These are phyloP conservation scores for Pachyrhynchus sulphureomaculatus DNA, from an alignment of 1,140 invertebrate genomes.

Conservation along the genomic window DNA sequence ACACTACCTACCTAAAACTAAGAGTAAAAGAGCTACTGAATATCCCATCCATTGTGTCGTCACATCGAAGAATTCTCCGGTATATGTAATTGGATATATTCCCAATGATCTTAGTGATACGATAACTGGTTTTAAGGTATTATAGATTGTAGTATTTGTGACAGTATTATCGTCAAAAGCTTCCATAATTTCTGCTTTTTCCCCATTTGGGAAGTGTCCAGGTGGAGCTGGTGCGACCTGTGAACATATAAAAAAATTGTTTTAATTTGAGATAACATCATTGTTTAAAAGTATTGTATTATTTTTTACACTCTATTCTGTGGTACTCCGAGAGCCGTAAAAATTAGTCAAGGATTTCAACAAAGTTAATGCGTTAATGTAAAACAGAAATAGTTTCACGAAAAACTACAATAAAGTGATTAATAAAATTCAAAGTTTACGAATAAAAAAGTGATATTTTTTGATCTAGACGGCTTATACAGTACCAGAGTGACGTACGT, in stretches of 20 bases:
- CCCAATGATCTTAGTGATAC: slow-evolving; percentile 59
- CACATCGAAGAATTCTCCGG: slow-evolving; percentile 53
- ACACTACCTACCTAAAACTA: slow-evolving; percentile 39
- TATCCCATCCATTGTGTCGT: slow-evolving; percentile 58
- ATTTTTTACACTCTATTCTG: no score
- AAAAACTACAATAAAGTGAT: no score
- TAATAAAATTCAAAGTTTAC: no score
- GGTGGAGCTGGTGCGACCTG: slow-evolving; percentile 17
- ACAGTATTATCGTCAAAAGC: slow-evolving; percentile 17
- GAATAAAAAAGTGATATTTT: no score
- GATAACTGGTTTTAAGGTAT: slow-evolving; percentile 58
- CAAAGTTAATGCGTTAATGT: no score
- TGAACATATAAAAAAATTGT: not conserved
- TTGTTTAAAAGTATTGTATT: not conserved
- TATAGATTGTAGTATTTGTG: slow-evolving; percentile 8
- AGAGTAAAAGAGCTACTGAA: slow-evolving; percentile 56
- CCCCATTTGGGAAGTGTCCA: slow-evolving; percentile 4
- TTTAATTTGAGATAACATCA: not conserved
- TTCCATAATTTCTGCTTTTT: slow-evolving; percentile 7
- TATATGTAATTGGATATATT: slow-evolving; percentile 58
- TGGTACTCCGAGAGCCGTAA: no score
- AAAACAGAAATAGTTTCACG: no score
- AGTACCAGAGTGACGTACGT: no score
- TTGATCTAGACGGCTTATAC: no score
- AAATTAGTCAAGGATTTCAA: no score